Evolutionary conservation across 2,888 invertebrate species (phyloP).

Genomic region (Pemphredon lugubris): DNA sequence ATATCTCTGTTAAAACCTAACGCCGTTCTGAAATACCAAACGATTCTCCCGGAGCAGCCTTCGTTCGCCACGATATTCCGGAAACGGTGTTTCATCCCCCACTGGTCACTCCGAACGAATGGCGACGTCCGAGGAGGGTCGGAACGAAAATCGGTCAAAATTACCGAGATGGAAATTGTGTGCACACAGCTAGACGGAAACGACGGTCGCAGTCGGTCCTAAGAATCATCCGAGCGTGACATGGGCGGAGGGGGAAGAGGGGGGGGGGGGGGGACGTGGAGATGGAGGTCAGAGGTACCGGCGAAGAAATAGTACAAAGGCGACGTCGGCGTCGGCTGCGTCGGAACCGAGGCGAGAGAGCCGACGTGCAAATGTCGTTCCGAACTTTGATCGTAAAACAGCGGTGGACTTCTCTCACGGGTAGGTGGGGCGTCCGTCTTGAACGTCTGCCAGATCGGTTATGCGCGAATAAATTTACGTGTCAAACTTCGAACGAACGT

Average conservation of each 20-base stretch:
- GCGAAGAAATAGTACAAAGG: slow-evolving; percentile 58
- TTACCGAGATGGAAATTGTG: slow-evolving; percentile 61
- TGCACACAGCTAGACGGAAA: slow-evolving; percentile 44
- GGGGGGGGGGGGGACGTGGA: too few species aligned
- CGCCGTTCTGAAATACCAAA: too few species aligned
- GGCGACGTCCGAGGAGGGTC: slow-evolving; percentile 7
- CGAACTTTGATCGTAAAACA: slow-evolving; percentile 78
- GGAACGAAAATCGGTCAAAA: slow-evolving; percentile 36
- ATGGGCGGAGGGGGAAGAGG: too few species aligned
- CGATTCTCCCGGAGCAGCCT: too few species aligned
- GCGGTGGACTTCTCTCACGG: slow-evolving; percentile 52
- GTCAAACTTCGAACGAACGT: slow-evolving; percentile 73
- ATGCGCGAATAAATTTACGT: slow-evolving; percentile 79
- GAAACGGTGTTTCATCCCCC: slow-evolving; percentile 19
- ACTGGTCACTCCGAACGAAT: slow-evolving; percentile 17
- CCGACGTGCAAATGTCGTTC: slow-evolving; percentile 76
- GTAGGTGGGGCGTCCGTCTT: slow-evolving; percentile 71
- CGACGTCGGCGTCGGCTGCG: slow-evolving; percentile 39
- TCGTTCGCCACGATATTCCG: too few species aligned
- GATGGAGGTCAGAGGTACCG: slow-evolving; percentile 19
- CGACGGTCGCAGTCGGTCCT: slow-evolving; percentile 35
- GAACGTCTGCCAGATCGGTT: slow-evolving; percentile 79
- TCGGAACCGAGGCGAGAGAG: slow-evolving; percentile 66
- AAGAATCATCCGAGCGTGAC: slow-evolving; percentile 51
- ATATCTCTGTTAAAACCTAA: too few species aligned